phyloP scores from a whole-genome alignment of 2,113 vertebrate genomes.

The Ailurus styani region DNA sequence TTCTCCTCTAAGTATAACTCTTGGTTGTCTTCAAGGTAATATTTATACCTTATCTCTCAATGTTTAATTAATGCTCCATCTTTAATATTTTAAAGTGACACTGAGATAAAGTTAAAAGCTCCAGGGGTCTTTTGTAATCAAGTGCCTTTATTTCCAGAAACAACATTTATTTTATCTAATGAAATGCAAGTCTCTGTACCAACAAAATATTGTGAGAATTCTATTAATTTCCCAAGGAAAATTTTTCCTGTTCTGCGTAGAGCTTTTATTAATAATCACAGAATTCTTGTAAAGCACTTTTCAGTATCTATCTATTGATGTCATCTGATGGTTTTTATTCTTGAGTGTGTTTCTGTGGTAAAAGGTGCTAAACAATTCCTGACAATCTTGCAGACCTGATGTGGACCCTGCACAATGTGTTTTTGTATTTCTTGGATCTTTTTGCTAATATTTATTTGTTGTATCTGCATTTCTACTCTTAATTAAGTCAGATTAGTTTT shows the following conservation, averaged over 20 bases:
- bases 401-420: background rate
- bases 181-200: conserved; percentile 12
- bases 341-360: background rate
- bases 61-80: conserved; percentile 50
- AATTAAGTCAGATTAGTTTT: background rate
- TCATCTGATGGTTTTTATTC: background rate
- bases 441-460: background rate
- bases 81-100: conserved; percentile 60
- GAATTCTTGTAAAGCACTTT: background rate
- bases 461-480: background rate
- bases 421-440: background rate
- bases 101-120: conserved; percentile 52
- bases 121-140: conserved; percentile 43
- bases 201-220: background rate
- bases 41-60: conserved; percentile 18
- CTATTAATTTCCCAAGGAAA: conserved; percentile 3
- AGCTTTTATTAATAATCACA: background rate
- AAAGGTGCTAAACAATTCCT: background rate
- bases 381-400: background rate
- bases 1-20: background rate
- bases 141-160: background rate
- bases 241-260: background rate
- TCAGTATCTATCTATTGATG: background rate
- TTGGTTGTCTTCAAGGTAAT: conserved; percentile 21
- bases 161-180: conserved; percentile 58